These are phyloP conservation scores for Melanostoma scalare DNA, from an alignment of 2,888 invertebrate genomes.

Conservation along the genomic window DNA sequence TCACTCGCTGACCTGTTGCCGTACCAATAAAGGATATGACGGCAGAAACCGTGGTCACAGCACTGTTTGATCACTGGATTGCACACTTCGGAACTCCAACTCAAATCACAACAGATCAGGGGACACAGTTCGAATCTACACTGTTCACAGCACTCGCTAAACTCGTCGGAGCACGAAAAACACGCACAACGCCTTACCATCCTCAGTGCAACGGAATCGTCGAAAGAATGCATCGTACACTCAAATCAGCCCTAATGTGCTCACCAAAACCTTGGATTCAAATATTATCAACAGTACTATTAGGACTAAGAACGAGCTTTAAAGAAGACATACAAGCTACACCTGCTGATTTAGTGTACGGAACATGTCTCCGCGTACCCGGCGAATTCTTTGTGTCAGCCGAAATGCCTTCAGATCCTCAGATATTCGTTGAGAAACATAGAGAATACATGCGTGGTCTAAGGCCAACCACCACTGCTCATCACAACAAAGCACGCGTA, in stretches of 20 bases:
- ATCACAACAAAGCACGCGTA: background rate
- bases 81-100: slow-evolving; percentile 15
- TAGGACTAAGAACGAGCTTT: slow-evolving; percentile 9
- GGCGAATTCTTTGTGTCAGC: slow-evolving; percentile 6
- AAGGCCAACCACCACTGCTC: slow-evolving; percentile 5
- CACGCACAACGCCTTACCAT: slow-evolving; percentile 14
- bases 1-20: too few species aligned
- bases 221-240: too few species aligned
- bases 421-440: too few species aligned
- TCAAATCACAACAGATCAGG: background rate
- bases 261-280: background rate
- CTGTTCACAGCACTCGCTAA: slow-evolving; percentile 25
- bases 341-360: slow-evolving; percentile 26
- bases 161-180: background rate
- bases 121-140: background rate
- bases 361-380: background rate
- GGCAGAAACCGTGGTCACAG: slow-evolving; percentile 56
- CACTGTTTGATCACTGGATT: slow-evolving; percentile 16
- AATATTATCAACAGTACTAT: background rate
- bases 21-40: too few species aligned
- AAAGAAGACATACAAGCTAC: slow-evolving; percentile 17
- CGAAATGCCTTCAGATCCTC: background rate
- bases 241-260: background rate
- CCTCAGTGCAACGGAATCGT: background rate
- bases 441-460: too few species aligned